Evolutionary conservation across 2,797 vertebrate genomes (phyloP).

Genomic region (Alfaro cultratus): DNA sequence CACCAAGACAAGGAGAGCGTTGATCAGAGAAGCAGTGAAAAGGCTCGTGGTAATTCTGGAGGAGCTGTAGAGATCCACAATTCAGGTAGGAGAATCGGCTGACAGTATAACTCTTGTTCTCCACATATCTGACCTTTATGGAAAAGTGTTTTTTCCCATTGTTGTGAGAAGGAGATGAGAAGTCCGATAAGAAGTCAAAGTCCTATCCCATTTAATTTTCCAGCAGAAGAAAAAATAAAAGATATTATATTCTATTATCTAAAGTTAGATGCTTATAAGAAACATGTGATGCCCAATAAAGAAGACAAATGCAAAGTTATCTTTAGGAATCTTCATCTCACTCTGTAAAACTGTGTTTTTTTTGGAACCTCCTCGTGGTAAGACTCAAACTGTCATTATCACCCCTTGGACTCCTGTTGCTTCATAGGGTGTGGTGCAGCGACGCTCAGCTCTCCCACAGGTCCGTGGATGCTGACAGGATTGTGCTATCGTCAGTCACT

Average conservation of each 20-base stretch:
- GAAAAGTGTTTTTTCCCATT: neutral
- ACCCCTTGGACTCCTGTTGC: conserved; percentile 29
- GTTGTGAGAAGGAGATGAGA: neutral
- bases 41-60: neutral
- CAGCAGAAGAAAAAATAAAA: neutral
- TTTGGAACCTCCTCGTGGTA: conserved; percentile 1
- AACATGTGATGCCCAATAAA: conserved; percentile 10
- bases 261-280: conserved; percentile 29
- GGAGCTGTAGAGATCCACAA: neutral
- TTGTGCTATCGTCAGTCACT: conserved; percentile 43
- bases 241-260: neutral
- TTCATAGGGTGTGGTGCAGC: conserved; percentile 19
- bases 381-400: conserved; percentile 53
- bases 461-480: conserved; percentile 26
- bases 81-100: neutral
- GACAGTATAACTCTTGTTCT: neutral
- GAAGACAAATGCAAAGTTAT: conserved; percentile 15
- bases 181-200: neutral
- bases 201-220: neutral
- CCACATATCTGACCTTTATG: neutral
- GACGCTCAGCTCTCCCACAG: conserved; percentile 8
- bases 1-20: neutral
- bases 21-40: neutral
- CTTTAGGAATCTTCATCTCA: conserved; percentile 10
- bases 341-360: neutral